Evolutionary conservation across 2,888 invertebrate species (phyloP).

Genomic region (Bimastos eiseni): DNA sequence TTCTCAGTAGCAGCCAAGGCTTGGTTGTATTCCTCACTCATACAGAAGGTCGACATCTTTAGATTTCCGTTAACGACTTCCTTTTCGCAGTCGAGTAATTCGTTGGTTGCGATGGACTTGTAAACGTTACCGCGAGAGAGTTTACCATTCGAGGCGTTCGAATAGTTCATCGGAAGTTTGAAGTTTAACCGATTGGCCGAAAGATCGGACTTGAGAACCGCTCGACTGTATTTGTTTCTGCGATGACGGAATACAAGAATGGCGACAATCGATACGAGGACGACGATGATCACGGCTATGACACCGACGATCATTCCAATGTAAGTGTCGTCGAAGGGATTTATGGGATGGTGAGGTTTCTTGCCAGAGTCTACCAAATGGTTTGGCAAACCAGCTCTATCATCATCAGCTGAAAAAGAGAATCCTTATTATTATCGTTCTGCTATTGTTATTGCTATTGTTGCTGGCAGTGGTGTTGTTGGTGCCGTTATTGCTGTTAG

Average conservation of each 20-base stretch:
- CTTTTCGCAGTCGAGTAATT: constrained; percentile 28
- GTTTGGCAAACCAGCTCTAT: not conserved
- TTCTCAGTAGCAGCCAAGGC: not conserved
- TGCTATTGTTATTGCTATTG: too few species aligned
- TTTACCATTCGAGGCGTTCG: constrained; percentile 19
- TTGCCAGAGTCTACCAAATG: not conserved
- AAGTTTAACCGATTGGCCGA: not conserved
- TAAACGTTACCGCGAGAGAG: constrained; percentile 31
- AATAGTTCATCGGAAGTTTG: not conserved
- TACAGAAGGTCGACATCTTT: constrained; percentile 25
- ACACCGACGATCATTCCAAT: constrained; percentile 25
- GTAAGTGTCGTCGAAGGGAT: not conserved
- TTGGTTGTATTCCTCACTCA: constrained; percentile 7
- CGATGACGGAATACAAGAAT: not conserved
- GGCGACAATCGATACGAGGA: not conserved
- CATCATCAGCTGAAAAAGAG: not conserved
- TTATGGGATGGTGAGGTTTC: not conserved
- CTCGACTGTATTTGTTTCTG: constrained; percentile 27
- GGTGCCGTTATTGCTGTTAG: too few species aligned
- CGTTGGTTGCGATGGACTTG: constrained; percentile 35
- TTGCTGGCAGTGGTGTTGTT: too few species aligned
- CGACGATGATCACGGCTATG: not conserved
- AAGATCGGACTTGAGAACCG: constrained; percentile 27
- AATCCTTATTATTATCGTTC: not conserved
- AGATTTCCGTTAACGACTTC: not conserved